Evolutionary conservation across 2,888 invertebrate species (phyloP).

Genomic region (Malachius bipustulatus): DNA sequence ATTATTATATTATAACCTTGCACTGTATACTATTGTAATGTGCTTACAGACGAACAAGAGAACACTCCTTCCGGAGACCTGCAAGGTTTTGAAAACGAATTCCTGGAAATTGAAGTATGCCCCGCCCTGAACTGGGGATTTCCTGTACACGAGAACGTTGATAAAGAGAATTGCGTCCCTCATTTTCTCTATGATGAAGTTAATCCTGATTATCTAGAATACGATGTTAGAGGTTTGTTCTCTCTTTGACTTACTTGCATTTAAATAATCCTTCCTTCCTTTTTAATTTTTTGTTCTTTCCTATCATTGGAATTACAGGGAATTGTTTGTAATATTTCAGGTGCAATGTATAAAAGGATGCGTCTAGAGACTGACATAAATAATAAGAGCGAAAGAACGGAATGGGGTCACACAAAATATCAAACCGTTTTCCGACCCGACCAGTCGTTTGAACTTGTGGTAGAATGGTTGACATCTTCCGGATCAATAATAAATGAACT

Average conservation of each 20-base stretch:
- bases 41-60: constrained; percentile 39
- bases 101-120: constrained; percentile 77
- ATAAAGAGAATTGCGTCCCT: constrained; percentile 37
- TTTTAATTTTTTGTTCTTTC: constrained; percentile 4
- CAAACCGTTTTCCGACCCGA: constrained; percentile 80
- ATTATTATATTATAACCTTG: too few relatives aligned
- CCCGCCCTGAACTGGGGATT: constrained; percentile 42
- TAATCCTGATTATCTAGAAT: constrained; percentile 44
- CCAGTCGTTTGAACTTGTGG: constrained; percentile 87
- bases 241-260: background rate
- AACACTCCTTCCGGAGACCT: constrained; percentile 61
- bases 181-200: constrained; percentile 49
- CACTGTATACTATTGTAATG: too few relatives aligned
- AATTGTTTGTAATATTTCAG: constrained; percentile 26
- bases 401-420: constrained; percentile 92
- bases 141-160: constrained; percentile 30
- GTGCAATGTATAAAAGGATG: constrained; percentile 63
- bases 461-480: constrained; percentile 95
- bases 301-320: constrained; percentile 3
- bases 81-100: constrained; percentile 79
- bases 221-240: constrained; percentile 40
- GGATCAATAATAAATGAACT: constrained; percentile 89
- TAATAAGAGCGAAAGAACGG: constrained; percentile 77
- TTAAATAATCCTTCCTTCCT: background rate
- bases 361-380: constrained; percentile 77